Evolutionary conservation across 2,113 vertebrate species (phyloP).

Genomic region (Tetrax tetrax): DNA sequence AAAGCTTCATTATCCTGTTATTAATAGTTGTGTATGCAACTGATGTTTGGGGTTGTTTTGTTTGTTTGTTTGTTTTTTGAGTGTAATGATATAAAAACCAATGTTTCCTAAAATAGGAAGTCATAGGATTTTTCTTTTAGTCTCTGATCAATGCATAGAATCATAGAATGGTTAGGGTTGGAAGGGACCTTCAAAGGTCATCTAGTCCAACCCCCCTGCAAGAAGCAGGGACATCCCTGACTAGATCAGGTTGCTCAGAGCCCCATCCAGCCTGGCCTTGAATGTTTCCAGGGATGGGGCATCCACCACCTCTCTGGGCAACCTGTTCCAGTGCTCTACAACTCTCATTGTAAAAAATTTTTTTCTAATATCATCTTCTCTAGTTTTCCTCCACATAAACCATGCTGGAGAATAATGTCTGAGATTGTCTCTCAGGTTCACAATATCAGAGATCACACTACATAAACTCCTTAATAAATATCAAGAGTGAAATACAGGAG

Average conservation of each 20-base stretch:
- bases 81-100: neutral
- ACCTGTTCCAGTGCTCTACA: too few species aligned
- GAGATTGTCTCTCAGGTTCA: neutral
- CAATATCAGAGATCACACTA: neutral
- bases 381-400: neutral
- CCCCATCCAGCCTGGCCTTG: too few species aligned
- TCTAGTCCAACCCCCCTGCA: too few species aligned
- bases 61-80: neutral
- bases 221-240: too few species aligned
- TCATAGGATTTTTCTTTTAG: neutral
- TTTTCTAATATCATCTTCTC: too few species aligned
- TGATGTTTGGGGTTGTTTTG: neutral
- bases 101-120: neutral
- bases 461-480: neutral
- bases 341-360: too few species aligned
- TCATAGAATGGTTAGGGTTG: too few species aligned
- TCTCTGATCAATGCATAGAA: neutral
- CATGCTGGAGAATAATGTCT: neutral
- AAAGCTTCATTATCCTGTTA: neutral
- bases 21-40: neutral
- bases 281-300: too few species aligned
- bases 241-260: too few species aligned
- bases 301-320: too few species aligned
- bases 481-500: neutral
- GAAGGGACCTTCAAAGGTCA: too few species aligned